These are phyloP conservation scores for Telenomus remus DNA, from an alignment of 1,140 invertebrate species.

Conservation along the genomic window DNA sequence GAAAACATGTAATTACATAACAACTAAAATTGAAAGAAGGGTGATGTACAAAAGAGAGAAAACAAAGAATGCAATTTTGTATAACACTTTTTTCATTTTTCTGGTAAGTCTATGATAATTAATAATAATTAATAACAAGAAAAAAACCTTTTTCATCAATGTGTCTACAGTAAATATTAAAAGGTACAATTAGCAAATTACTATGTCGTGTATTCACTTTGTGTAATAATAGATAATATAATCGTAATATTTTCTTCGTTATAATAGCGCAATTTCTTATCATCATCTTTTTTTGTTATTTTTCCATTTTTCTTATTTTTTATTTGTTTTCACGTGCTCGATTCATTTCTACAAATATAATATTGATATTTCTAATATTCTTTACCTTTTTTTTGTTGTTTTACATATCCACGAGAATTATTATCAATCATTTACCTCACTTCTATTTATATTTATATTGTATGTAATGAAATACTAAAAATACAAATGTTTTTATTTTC, in stretches of 20 bases:
- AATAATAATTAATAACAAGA: slow-evolving; percentile 75
- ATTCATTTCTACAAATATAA: slow-evolving; percentile 74
- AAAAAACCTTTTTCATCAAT: slow-evolving; percentile 74
- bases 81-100: slow-evolving; percentile 75
- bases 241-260: slow-evolving; percentile 73
- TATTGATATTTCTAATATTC: slow-evolving; percentile 72
- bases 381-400: slow-evolving; percentile 66
- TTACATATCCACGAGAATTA: slow-evolving; percentile 71
- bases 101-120: slow-evolving; percentile 73
- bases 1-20: slow-evolving; percentile 31
- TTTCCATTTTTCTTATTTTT: slow-evolving; percentile 47
- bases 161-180: slow-evolving; percentile 76
- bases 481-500: slow-evolving; percentile 74
- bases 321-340: slow-evolving; percentile 68
- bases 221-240: slow-evolving; percentile 76
- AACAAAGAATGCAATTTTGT: slow-evolving; percentile 70
- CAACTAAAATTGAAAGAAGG: slow-evolving; percentile 28
- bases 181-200: slow-evolving; percentile 77
- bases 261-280: slow-evolving; percentile 72
- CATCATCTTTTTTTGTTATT: slow-evolving; percentile 63
- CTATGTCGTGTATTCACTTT: slow-evolving; percentile 76
- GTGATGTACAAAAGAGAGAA: slow-evolving; percentile 56
- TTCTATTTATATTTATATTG: slow-evolving; percentile 73
- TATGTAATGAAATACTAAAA: slow-evolving; percentile 74
- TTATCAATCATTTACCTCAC: slow-evolving; percentile 70